These are phyloP conservation scores for Stenodema calcarata DNA, from an alignment of 2,888 invertebrate species.

Conservation along the genomic window DNA sequence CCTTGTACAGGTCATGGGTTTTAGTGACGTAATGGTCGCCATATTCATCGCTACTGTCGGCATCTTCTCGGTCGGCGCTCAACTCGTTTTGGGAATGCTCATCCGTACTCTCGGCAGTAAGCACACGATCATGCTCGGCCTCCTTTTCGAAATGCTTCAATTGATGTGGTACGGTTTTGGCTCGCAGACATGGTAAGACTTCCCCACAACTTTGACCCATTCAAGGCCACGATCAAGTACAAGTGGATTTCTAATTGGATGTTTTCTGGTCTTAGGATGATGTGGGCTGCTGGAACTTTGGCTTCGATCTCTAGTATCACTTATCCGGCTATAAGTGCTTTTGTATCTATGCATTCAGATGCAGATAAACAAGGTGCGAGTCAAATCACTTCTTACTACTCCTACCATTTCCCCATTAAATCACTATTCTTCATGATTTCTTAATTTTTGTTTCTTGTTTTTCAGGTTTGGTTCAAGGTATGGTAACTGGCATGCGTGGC, in stretches of 20 bases:
- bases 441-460: neutral
- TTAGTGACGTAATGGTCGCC: slow-evolving; percentile 93
- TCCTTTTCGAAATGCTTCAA: slow-evolving; percentile 95
- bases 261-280: slow-evolving; percentile 73
- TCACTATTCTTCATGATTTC: neutral
- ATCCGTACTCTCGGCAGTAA: slow-evolving; percentile 91
- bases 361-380: slow-evolving; percentile 90
- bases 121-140: slow-evolving; percentile 95
- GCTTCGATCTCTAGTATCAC: slow-evolving; percentile 96
- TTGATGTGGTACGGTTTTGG: slow-evolving; percentile 97
- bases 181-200: slow-evolving; percentile 83
- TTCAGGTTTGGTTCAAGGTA: slow-evolving; percentile 86
- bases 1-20: slow-evolving; percentile 81
- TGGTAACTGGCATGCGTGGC: slow-evolving; percentile 98
- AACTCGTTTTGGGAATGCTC: slow-evolving; percentile 82
- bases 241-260: neutral
- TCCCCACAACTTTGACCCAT: neutral
- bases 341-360: slow-evolving; percentile 96
- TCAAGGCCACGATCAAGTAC: neutral
- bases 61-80: slow-evolving; percentile 93
- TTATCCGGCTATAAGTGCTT: slow-evolving; percentile 98
- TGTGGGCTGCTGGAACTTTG: slow-evolving; percentile 98
- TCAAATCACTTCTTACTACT: neutral
- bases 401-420: neutral
- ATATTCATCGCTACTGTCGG: slow-evolving; percentile 97